Evolutionary conservation across 2,888 invertebrate species (phyloP).

Genomic region (Pilophorus perplexus): DNA sequence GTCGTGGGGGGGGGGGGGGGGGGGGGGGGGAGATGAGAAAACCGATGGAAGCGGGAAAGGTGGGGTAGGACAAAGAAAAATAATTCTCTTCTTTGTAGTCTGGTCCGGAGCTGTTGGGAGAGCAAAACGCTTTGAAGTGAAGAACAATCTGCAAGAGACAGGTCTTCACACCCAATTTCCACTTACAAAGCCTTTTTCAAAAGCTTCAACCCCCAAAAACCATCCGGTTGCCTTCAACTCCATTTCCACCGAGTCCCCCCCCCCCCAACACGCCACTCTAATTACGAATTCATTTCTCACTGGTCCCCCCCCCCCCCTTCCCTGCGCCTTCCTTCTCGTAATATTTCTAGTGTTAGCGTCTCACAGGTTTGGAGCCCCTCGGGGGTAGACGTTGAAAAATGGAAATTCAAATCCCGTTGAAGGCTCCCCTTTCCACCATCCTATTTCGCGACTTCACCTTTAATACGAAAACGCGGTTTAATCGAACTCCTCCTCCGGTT

Average conservation of each 20-base stretch:
- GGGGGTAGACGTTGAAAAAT: constrained; percentile 33
- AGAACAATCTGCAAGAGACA: constrained; percentile 45
- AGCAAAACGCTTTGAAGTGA: constrained; percentile 41
- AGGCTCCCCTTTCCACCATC: not conserved
- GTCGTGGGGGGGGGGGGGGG: no score
- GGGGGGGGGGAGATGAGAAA: constrained; percentile 20
- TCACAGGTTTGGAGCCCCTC: no score
- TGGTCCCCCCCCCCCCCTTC: no score
- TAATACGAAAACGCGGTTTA: constrained; percentile 24
- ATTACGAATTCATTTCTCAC: constrained; percentile 43
- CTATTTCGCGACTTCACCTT: not conserved
- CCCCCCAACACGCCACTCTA: constrained; percentile 39
- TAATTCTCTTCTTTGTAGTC: constrained; percentile 41
- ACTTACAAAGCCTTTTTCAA: constrained; percentile 42
- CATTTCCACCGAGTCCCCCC: not conserved
- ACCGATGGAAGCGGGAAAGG: not conserved
- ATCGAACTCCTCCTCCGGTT: constrained; percentile 35
- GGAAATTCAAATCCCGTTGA: constrained; percentile 42
- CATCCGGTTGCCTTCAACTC: constrained; percentile 34
- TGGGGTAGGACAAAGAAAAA: constrained; percentile 30
- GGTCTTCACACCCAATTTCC: constrained; percentile 45
- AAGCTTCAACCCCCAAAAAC: constrained; percentile 31
- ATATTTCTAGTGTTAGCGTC: no score
- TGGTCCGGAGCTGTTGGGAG: not conserved
- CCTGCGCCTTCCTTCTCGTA: no score